These are phyloP conservation scores for Apamea anceps DNA, from an alignment of 2,888 invertebrate species.

Conservation along the genomic window DNA sequence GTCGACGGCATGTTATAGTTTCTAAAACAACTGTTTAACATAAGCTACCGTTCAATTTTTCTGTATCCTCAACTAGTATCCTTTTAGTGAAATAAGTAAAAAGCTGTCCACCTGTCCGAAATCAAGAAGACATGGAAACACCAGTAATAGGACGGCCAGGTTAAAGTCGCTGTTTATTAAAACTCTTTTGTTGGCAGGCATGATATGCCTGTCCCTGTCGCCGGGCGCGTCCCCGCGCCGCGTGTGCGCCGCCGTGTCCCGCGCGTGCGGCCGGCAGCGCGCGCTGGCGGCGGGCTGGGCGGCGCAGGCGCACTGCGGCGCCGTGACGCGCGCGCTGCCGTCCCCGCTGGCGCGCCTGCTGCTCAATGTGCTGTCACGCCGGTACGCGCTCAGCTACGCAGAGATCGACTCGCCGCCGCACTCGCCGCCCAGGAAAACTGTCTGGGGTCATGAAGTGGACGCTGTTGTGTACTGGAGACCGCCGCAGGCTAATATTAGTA, in stretches of 20 bases:
- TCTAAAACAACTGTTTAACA: no score
- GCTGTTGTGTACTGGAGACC: conserved; percentile 93
- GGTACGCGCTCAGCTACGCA: conserved; percentile 92
- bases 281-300: conserved; percentile 89
- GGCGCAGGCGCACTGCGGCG: conserved; percentile 86
- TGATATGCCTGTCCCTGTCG: conserved; percentile 92
- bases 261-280: conserved; percentile 86
- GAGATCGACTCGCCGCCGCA: conserved; percentile 87
- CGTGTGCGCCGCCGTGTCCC: conserved; percentile 78
- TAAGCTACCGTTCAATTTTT: not conserved
- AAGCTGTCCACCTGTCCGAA: not conserved
- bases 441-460: conserved; percentile 92
- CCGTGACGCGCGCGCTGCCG: conserved; percentile 92
- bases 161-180: not conserved
- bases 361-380: conserved; percentile 92
- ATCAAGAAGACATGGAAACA: not conserved
- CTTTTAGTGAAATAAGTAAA: not conserved
- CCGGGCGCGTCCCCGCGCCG: conserved; percentile 86
- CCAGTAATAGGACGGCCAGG: not conserved
- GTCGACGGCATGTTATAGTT: not conserved
- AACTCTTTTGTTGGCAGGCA: conserved; percentile 81
- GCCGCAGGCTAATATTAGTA: conserved; percentile 94
- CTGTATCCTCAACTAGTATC: not conserved
- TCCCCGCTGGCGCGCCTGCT: conserved; percentile 87
- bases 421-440: conserved; percentile 86